A percentile compares a stretch with the other conserved stretches of the same genome.
These are phyloP conservation scores for Manis javanica DNA, from an alignment of 2,797 vertebrate species.

Conservation along the genomic window DNA sequence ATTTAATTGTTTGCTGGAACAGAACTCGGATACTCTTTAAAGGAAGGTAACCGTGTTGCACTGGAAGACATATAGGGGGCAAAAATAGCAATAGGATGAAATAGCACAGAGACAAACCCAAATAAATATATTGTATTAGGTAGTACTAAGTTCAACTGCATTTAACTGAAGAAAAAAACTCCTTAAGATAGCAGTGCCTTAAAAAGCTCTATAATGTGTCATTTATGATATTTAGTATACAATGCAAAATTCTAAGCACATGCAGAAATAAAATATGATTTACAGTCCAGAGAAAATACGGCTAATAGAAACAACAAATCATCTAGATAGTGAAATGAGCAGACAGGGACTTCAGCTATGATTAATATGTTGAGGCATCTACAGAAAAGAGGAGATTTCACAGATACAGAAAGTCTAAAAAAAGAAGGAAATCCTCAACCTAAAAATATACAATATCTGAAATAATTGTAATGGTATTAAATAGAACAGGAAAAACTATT, in stretches of 20 bases:
- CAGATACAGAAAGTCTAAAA: not conserved
- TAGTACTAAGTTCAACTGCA: not conserved
- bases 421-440: constrained; percentile 1
- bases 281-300: constrained; percentile 15
- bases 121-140: not conserved
- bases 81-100: not conserved
- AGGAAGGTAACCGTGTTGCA: not conserved
- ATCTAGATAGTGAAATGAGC: not conserved
- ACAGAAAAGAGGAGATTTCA: not conserved
- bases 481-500: not conserved
- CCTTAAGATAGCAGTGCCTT: not conserved
- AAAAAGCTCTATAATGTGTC: not conserved
- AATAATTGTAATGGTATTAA: not conserved
- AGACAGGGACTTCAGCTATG: not conserved
- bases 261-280: not conserved
- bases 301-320: not conserved
- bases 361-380: not conserved
- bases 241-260: not conserved
- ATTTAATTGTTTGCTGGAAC: not conserved
- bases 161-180: not conserved
- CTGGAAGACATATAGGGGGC: not conserved
- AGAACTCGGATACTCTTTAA: not conserved
- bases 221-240: not conserved
- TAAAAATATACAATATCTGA: not conserved
- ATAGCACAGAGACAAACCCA: not conserved